Evolutionary conservation across 2,113 vertebrate species (phyloP), one percentile per base, ranked within the genome.

Genomic region (Gambusia affinis): DNA sequence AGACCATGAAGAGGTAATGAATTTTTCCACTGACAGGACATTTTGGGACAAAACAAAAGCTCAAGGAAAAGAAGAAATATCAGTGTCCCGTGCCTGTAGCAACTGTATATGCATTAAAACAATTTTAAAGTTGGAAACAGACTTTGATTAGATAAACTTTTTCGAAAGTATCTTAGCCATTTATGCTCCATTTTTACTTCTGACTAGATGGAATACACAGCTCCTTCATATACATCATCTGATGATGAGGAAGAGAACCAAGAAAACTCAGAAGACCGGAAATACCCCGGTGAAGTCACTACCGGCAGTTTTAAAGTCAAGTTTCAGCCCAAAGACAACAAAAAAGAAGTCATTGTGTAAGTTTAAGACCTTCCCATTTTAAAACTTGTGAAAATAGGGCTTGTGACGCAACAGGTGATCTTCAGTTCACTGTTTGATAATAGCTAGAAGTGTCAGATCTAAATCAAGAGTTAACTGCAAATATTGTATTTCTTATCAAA

Each of bases 291-390:
- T 65, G 98, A 99, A 85, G 97, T 99, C 87, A 99, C 97, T 39
- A 96, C 96, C 87, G 94, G 92, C 89, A 98, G 95, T 91, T 97
- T 96, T 92, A 99, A 98, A 87, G 94, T 97, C 89, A 98, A 98
- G 91, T 97, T 98, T 87, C 96, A 95, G 89, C 95, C 96, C 86
- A 99, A 99, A 95, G 98, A 99, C 91, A 95, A 94, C 94, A 99
- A 99, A 94, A 99, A 98, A 91, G 98, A 99, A 64, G 79, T 98
- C 85, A 96, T 99, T 64, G 95, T 97, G 98, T 99, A 95, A 97
- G 97, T 95, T n/a, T 1, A 22, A 22, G 19, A 51, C 1, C 24
- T 57, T 47, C 44, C 15, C 44, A 47, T 47, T 47, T 47, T 47
- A 17, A 47, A 47, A 47, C 5, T 6, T 1, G 17, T 47, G 15